A percentile compares a stretch with the other conserved stretches of the same genome.
phyloP scores from a whole-genome alignment of 2,113 vertebrate genomes.

The Cryptotis parvus region DNA sequence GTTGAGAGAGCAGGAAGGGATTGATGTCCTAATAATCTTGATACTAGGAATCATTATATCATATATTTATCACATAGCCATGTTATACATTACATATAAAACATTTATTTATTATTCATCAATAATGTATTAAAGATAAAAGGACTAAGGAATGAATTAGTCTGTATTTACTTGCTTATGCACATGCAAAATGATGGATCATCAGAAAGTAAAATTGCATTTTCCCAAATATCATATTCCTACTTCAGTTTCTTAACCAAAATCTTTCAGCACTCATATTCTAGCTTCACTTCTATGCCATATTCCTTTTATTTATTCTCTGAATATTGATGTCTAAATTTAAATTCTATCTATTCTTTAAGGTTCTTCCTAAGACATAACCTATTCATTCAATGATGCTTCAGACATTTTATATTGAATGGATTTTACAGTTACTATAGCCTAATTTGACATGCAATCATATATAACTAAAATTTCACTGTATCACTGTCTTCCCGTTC shows the following conservation, averaged over 20 bases:
- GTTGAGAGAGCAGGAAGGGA: not conserved
- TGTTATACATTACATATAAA: not conserved
- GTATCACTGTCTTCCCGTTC: too few species aligned
- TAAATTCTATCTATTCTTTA: not conserved
- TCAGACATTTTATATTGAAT: not conserved
- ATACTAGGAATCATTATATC: not conserved
- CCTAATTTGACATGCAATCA: not conserved
- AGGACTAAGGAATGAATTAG: not conserved
- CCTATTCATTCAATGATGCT: not conserved
- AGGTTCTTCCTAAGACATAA: not conserved
- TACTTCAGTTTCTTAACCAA: not conserved
- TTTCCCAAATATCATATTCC: slow-evolving; percentile 1
- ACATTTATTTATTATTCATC: not conserved
- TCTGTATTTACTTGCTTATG: not conserved
- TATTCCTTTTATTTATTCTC: not conserved
- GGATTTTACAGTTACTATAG: not conserved
- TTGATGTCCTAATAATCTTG: not conserved
- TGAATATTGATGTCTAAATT: not conserved
- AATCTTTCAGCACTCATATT: not conserved
- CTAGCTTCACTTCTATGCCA: not conserved
- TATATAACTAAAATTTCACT: not conserved
- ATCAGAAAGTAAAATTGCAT: not conserved
- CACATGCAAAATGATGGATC: not conserved
- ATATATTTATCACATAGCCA: not conserved
- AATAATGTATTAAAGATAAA: not conserved